Evolutionary conservation across 53 echinoderm and acorn worm species (phyloP), one percentile per base, ranked within the genome.

Genomic region (Zoroaster sp.): DNA sequence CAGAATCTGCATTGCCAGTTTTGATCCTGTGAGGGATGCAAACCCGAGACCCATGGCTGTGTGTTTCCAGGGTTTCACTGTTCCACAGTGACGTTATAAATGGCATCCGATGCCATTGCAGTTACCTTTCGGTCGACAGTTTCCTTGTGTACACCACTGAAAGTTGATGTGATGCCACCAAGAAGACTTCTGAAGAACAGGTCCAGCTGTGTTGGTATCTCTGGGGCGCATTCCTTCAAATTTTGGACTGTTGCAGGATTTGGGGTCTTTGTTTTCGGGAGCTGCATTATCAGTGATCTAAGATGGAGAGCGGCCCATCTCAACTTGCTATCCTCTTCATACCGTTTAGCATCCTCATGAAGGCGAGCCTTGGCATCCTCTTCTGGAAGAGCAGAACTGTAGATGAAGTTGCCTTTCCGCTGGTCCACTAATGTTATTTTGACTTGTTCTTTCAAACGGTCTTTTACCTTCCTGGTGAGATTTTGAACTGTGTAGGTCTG

Each of bases 91-190:
- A 89, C 89, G 39, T 89, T 94, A 73, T 47, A 15, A n/a, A 94
- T 66, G 39, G 89, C 91, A 94, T 94, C 91, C 1, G 92, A 94
- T n/a, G 94, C 89, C 91, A 92, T 89, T 0, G 92, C 68, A 59
- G 42, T 89, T 17, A 94, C 86, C 47, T n/a, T n/a, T 94, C 87
- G 17, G 43, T 94, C 92, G 41, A 89, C 28, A 65, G 51, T 73
- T 66, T 89, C 91, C 45, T 74, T 70, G n/a, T n/a, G 59, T 39
- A 83, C 53, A 35, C 40, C 46, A 65, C 8, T 35, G 13, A 52
- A 13, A 34, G 49, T 38, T 46, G 18, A 38, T 31, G n/a, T n/a
- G 10, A 68, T 28, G 23, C 90, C 89, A 90, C 78, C 32, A 33
- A 93, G 79, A 12, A 89, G 89, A 36, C 12, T 53, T 35, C 93